Evolutionary conservation across 2,888 invertebrate species (phyloP).

Genomic region (Plagodis pulveraria): DNA sequence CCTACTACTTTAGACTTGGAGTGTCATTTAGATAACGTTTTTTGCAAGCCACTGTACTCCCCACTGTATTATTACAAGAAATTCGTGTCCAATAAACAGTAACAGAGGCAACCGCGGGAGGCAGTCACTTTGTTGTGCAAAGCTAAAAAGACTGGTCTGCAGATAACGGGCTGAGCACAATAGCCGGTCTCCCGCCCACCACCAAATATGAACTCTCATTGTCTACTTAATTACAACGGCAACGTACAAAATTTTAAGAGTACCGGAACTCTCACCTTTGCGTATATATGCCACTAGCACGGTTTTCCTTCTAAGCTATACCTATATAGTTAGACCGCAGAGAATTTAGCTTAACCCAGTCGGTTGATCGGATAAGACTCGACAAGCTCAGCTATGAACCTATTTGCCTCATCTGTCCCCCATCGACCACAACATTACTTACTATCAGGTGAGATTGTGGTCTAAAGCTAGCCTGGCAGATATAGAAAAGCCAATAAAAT

Average conservation of each 20-base stretch:
- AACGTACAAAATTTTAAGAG: constrained; percentile 19
- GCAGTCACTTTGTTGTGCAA: constrained; percentile 66
- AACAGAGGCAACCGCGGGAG: constrained; percentile 47
- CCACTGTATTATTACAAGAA: constrained; percentile 31
- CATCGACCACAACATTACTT: too few species aligned
- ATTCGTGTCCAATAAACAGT: constrained; percentile 54
- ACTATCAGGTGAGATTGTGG: too few species aligned
- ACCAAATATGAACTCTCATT: constrained; percentile 79
- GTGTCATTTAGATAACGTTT: constrained; percentile 16
- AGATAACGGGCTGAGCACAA: constrained; percentile 75
- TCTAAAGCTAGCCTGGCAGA: too few species aligned
- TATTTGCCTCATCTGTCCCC: too few species aligned
- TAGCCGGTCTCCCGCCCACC: constrained; percentile 60
- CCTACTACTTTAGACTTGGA: neutral
- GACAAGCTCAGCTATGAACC: too few species aligned
- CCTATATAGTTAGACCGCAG: too few species aligned
- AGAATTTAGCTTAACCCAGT: too few species aligned
- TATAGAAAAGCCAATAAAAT: too few species aligned
- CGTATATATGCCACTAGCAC: neutral
- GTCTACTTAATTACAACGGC: constrained; percentile 79
- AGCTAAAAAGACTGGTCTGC: constrained; percentile 76
- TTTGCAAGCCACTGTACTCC: constrained; percentile 18
- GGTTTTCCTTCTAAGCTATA: too few species aligned
- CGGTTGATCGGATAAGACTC: too few species aligned
- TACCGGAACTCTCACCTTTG: constrained; percentile 14